Evolutionary conservation across 2,113 vertebrate genomes (phyloP).

Genomic region (Mionectes macconnelli): DNA sequence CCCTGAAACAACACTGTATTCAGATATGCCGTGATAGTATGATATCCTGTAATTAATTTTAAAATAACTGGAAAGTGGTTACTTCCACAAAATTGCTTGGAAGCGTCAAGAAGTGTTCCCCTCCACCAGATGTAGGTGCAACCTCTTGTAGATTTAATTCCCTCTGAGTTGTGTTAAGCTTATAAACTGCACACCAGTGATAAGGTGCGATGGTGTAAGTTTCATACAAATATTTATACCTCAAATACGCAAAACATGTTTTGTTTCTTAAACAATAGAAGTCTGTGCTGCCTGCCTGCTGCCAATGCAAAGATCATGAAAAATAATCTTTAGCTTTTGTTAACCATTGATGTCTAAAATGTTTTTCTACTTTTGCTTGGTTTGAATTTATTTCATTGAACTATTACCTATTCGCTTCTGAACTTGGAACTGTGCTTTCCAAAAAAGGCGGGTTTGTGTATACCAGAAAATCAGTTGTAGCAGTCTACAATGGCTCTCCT

Average conservation of each 20-base stretch:
- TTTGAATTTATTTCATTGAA: slow-evolving; percentile 1
- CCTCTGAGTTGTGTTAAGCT: neutral
- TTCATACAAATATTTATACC: neutral
- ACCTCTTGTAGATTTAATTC: neutral
- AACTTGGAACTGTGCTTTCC: neutral
- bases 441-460: neutral
- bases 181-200: neutral
- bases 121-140: neutral
- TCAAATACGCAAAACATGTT: slow-evolving; percentile 11
- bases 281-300: slow-evolving; percentile 18
- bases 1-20: neutral
- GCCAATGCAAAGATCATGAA: neutral
- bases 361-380: neutral
- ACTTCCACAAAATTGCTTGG: neutral
- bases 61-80: neutral
- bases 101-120: neutral
- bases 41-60: neutral
- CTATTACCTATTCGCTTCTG: neutral
- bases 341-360: neutral
- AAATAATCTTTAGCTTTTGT: neutral
- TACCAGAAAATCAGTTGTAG: neutral
- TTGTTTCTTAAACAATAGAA: neutral
- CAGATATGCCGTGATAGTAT: neutral
- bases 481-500: neutral
- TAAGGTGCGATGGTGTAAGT: neutral